Evolutionary conservation across 1,140 invertebrate species (phyloP), one percentile per base, ranked within the genome.

Genomic region (Listronotus bonariensis): DNA sequence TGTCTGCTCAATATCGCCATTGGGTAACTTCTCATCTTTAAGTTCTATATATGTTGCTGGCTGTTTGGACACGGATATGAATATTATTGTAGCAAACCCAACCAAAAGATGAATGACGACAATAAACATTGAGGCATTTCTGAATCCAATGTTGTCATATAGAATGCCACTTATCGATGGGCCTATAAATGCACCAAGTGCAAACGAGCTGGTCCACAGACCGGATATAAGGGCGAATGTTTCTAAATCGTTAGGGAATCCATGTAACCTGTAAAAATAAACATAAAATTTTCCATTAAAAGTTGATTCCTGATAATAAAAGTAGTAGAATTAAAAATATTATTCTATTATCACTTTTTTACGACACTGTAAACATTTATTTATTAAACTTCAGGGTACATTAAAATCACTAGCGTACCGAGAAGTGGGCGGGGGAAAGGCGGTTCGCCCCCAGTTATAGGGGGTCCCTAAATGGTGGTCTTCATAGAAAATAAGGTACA

Each of bases 141-240:
- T 75, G 74, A 93, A 94, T 0, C 89, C 89, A 41, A 90, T 84
- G 49, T 80, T 83, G 68, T 94, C 90, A 63, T 88, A 86, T 0
- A 94, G 81, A 40, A 91, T 83, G 7, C 91, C 91, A 34, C 88
- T 89, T 0, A 92, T 80, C 0, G 89, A 90, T 1, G 91, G 91
- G 0, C 91, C 91, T 26, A 92, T 87, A 76, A 92, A 93, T 20
- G 90, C 90, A n/a, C 92, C 92, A 0, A 93, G 80, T 2, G 92
- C 92, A 75, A 93, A 93, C 0, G 89, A 87, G 10, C 91, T 92
- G 0, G 92, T 92, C 90, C 91, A 93, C 41, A 94, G 80, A 1
- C 90, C 91, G 3, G 92, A 93, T 45, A 94, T 88, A 26, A 94
- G 77, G 0, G 91, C 91, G 67, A 92, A 93, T 0, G 92, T 95